Evolutionary conservation across 2,797 vertebrate species (phyloP), one percentile per base, ranked within the genome.

Genomic region (Cynopterus sphinx): DNA sequence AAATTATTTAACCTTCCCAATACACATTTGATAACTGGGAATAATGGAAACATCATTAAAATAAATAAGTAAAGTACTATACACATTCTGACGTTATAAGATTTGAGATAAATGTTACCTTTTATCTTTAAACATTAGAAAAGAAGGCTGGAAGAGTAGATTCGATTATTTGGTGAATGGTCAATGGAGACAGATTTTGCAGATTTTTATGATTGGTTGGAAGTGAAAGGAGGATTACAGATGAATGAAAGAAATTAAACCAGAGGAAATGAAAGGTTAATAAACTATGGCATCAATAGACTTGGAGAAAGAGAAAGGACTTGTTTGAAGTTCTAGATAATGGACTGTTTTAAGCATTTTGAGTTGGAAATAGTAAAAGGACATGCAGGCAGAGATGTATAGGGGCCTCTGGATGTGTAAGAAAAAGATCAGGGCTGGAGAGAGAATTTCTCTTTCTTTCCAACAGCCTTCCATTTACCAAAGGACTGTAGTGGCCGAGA

Each of bases 91-190:
- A 15, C 41, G 77, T 55, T 51, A 5, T 22, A 77, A 61, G 81
- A 67, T 28, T 87, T 53, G 9, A 94, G 46, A 39, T n/a, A 39
- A 74, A 91, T 33, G 28, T 57, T 51, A 88, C 28, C 21, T 70
- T 93, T 95, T 51, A 9, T 63, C 59, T 87, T 81, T 70, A 82
- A 46, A 11, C 11, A 4, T 17, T 46, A 39, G 63, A 67, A 90
- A 87, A 55, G 65, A 91, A 71, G 15, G 0, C 11, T 49, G 31
- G 19, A 19, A 61, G 68, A 53, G 46, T 43, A 86, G 21, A 39
- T 85, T 43, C 85, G 49, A 51, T 61, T 28, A 75, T 24, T 93
- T 89, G 46, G 4, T 83, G 53, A 84, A 93, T 10, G 41, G 10
- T 5, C 75, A 63, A 5, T 61, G 12, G 51, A 59, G 33, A 73